A percentile compares a stretch with the other conserved stretches of the same genome.
phyloP scores from a whole-genome alignment of 2,888 invertebrate genomes.

The Harpalus rubripes region DNA sequence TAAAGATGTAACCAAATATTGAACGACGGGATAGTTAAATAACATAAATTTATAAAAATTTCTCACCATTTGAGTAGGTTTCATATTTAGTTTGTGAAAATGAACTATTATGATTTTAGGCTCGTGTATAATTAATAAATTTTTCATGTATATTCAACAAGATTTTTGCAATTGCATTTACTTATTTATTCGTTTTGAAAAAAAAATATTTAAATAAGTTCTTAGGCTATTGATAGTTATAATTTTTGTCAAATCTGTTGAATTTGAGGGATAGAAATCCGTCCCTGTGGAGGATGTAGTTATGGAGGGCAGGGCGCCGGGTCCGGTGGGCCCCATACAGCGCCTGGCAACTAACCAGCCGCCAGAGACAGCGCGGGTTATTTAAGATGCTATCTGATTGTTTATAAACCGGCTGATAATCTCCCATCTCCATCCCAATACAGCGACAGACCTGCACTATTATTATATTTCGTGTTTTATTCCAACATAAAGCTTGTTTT shows the following conservation, averaged over 20 bases:
- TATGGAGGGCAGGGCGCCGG: constrained; percentile 30
- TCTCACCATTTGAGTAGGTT: too few species aligned
- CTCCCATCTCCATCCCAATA: constrained; percentile 48
- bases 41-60: too few species aligned
- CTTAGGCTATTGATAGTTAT: too few species aligned
- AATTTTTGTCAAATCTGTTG: neutral
- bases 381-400: constrained; percentile 65
- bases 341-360: constrained; percentile 37
- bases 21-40: too few species aligned
- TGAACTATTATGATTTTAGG: too few species aligned
- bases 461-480: constrained; percentile 66
- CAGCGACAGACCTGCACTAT: constrained; percentile 42
- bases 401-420: constrained; percentile 64
- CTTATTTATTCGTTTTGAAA: too few species aligned
- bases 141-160: too few species aligned
- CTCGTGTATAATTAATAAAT: too few species aligned
- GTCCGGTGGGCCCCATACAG: constrained; percentile 56
- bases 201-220: too few species aligned
- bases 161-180: too few species aligned
- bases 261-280: neutral
- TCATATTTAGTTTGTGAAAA: too few species aligned
- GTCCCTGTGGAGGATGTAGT: constrained; percentile 2
- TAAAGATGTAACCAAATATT: too few species aligned
- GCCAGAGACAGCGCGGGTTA: constrained; percentile 39
- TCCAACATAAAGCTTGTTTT: constrained; percentile 63